Base-by-base conservation (phyloP, 2,113 vertebrate genomes). In the Prunella fulvescens region DNA sequence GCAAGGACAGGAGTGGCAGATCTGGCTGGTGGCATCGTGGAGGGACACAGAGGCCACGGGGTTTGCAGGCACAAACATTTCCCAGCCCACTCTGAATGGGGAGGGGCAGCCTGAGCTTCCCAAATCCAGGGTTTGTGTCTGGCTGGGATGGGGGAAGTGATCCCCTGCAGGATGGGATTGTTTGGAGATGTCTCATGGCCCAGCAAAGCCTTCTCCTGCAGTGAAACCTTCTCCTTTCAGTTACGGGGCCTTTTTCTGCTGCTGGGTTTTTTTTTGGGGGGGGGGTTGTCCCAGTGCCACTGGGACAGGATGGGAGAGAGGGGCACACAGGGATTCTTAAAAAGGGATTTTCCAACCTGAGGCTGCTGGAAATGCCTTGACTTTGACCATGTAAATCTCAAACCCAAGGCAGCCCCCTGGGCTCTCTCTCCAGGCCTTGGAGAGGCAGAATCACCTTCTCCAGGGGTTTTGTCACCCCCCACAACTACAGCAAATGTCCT, bases 51-150 rank as follows among this genome's bases (percentile, higher is more conserved):
- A 33, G 12, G 17, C 29, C 2, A 4, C 13, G 0, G 69, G 44
- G 44, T 7, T 14, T 10, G 44, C 31, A 35, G 37, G 17, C 37
- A 28, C 84, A 33, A 3, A 35, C 24, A 0, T 40, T 25, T 12
- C 65, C 83, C 56, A 51, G 78, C 67, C 7, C 37, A 2, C 1
- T 0, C 6, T 0, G 1, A 0, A 14, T 1, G 60, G 69, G 8
- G 23, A 42, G 6, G 64, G 3, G 13, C 45, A 76, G 48, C 65
- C 44, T 28, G 66, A 71, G 37, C 58, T 57, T 48, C 84, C 90
- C 11, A 0, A 86, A 12, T 6, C 31, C 42, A 28, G 81, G 40
- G 31, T 26, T 72, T n/a, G 24, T 31, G 51, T 18, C n/a, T 35
- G 73, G 17, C 84, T 88, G 87, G 1, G 2, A 4, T 13, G 31